Percentiles rank a stretch among this genome's conserved stretches.
phyloP scores from a whole-genome alignment of 2,888 invertebrate genomes.

The Drosophila cognata region DNA sequence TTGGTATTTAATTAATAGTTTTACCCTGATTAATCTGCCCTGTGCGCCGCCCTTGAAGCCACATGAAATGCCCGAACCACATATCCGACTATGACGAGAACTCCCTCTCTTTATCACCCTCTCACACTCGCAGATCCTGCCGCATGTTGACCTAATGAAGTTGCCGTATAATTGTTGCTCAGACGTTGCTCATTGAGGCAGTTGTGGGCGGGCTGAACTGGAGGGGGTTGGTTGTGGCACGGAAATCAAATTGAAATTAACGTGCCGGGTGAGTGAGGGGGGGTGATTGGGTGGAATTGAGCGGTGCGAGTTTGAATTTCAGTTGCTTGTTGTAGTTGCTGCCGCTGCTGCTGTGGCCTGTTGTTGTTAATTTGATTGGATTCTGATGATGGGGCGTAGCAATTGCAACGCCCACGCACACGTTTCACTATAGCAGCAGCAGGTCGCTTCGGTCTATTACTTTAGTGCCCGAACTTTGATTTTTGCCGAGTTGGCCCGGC shows the following conservation, averaged over 20 bases:
- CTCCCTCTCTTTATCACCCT: neutral
- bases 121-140: conserved; percentile 23
- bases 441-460: conserved; percentile 65
- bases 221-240: conserved; percentile 36
- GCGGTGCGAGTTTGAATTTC: conserved; percentile 52
- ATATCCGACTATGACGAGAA: conserved; percentile 39
- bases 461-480: conserved; percentile 77
- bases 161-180: conserved; percentile 81
- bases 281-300: conserved; percentile 5
- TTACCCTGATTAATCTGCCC: conserved; percentile 84
- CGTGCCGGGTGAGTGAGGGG: conserved; percentile 56
- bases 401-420: conserved; percentile 82
- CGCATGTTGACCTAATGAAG: conserved; percentile 84
- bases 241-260: conserved; percentile 85
- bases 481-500: conserved; percentile 49
- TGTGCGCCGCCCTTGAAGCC: conserved; percentile 56
- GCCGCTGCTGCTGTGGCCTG: conserved; percentile 59
- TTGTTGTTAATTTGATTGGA: conserved; percentile 84
- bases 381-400: conserved; percentile 84
- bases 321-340: conserved; percentile 39
- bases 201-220: conserved; percentile 18
- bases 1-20: conserved; percentile 85
- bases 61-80: conserved; percentile 36
- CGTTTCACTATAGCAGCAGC: conserved; percentile 54
- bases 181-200: conserved; percentile 56